These are phyloP conservation scores for Hetaerina americana DNA, from an alignment of 1,140 invertebrate genomes.

Conservation along the genomic window DNA sequence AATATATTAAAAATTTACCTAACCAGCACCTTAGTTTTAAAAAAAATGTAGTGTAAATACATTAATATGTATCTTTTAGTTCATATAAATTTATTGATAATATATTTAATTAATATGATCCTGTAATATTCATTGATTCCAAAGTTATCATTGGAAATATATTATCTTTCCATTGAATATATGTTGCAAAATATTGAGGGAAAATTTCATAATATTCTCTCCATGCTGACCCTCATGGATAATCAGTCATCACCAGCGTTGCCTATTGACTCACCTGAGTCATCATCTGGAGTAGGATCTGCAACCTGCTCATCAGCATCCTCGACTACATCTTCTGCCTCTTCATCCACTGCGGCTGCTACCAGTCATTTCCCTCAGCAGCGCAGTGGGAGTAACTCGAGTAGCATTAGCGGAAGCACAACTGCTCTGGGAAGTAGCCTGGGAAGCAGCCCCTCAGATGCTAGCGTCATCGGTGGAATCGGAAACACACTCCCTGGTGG, in stretches of 20 bases:
- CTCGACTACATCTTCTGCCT: not conserved
- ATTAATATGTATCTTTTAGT: too few species aligned
- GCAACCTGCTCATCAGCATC: not conserved
- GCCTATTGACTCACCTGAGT: not conserved
- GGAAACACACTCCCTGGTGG: not conserved
- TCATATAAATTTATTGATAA: too few species aligned
- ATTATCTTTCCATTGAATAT: too few species aligned
- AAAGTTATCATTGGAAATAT: too few species aligned
- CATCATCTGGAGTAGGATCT: not conserved
- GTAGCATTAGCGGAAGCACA: slow-evolving; percentile 2
- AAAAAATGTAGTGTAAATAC: too few species aligned
- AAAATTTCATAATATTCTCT: too few species aligned
- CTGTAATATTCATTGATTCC: too few species aligned
- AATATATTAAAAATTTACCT: too few species aligned
- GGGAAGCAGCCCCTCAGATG: not conserved
- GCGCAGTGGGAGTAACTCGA: not conserved
- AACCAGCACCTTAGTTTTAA: too few species aligned
- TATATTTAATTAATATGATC: too few species aligned
- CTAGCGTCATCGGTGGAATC: not conserved
- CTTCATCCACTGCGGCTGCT: not conserved
- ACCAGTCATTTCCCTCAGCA: not conserved
- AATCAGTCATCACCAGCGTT: not conserved
- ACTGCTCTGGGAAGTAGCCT: slow-evolving; percentile 1
- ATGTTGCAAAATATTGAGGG: too few species aligned
- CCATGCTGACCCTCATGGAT: too few species aligned